Conservation (phyloP, 1,140 invertebrate genomes). For the Formica exsecta region DNA sequence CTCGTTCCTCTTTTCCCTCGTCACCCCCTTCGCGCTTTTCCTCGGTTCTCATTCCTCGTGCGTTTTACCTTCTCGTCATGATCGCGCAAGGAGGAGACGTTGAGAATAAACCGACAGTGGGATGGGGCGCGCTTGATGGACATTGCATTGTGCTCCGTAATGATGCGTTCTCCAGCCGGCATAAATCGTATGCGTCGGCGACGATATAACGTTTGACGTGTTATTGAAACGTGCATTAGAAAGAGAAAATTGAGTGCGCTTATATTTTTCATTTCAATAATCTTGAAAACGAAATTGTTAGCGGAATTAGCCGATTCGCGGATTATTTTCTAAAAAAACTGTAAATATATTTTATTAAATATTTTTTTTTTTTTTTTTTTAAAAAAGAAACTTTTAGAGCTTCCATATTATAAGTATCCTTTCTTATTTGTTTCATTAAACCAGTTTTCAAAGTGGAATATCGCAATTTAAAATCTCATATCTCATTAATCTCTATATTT, state of each 20-base stretch:
- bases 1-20: conserved; percentile 31
- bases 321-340: conserved; percentile 52
- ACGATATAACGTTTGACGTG: conserved; percentile 65
- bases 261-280: conserved; percentile 5
- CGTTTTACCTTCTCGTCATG: conserved; percentile 52
- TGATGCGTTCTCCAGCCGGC: conserved; percentile 79
- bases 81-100: conserved; percentile 67
- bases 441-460: conserved; percentile 80
- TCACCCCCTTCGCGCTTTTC: conserved; percentile 18
- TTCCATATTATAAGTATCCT: neutral
- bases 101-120: conserved; percentile 72
- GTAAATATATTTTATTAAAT: neutral
- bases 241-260: conserved; percentile 63
- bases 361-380: conserved; percentile 31
- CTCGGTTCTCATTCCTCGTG: conserved; percentile 31
- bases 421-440: conserved; percentile 80
- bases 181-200: conserved; percentile 75
- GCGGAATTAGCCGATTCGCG: neutral
- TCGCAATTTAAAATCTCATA: neutral
- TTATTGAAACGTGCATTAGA: conserved; percentile 75
- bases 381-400: neutral
- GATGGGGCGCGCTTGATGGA: conserved; percentile 78
- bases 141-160: conserved; percentile 80
- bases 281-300: neutral
- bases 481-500: conserved; percentile 19